Evolutionary conservation across 1,140 invertebrate genomes (phyloP), one percentile per base, ranked within the genome.

Genomic region (Lepidurus arcticus): DNA sequence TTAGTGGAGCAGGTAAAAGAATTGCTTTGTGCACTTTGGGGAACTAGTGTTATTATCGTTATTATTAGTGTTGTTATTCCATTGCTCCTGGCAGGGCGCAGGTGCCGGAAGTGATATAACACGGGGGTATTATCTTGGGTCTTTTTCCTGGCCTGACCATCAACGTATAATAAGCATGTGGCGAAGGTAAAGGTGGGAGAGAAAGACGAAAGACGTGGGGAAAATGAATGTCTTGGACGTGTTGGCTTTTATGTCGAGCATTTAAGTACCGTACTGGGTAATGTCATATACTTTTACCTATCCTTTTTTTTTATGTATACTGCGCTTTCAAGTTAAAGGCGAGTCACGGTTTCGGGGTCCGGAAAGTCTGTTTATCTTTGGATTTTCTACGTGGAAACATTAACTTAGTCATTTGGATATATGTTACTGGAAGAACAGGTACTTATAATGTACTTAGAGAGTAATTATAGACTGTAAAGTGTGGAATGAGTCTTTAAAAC

Each of bases 41-140:
- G 53, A 65, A 34, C 34, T 34, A 0, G 34, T 34, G 34, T 34
- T 34, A 34, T 34, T 34, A 34, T 34, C 34, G 34, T 34, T 34
- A 34, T 34, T 34, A 4, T 34, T 34, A 34, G 34, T 34, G 13
- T 65, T n/a, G 53, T 65, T 65, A 16, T 65, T 65, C 16, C 21
- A 16, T 65, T 65, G 53, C 53, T 65, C 53, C 53, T 65, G 53
- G 53, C 53, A 21, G 53, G 21, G 21, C 21, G 9, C 53, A 65
- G 53, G 53, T 65, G 53, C 53, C 53, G 53, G 53, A 65, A 65
- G 53, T 65, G 53, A 65, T 65, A 16, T 65, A 65, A 65, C 16
- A 65, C 9, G 53, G 34, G 34, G 9, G 13, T 65, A 65, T 65
- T 65, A 65, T 65, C 53, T 65, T 13, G 21, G 16, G 9, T 65